Evolutionary conservation across 2,888 invertebrate genomes (phyloP).

Genomic region (Scaptomyza polygonia): DNA sequence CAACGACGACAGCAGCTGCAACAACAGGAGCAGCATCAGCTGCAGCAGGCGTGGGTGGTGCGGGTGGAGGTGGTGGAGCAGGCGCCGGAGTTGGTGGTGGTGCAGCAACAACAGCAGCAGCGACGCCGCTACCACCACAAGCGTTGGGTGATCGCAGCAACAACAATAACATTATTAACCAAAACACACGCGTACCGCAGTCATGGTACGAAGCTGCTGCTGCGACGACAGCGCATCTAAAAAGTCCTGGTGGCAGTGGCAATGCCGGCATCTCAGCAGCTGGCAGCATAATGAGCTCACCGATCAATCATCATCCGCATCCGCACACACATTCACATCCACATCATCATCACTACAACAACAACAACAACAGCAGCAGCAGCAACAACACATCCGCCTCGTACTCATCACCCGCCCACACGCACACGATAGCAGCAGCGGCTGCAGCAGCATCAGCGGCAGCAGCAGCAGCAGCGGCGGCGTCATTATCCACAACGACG

Average conservation of each 20-base stretch:
- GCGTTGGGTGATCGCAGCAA: constrained; percentile 82
- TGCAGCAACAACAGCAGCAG: constrained; percentile 10
- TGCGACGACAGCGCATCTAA: constrained; percentile 82
- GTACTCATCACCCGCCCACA: constrained; percentile 78
- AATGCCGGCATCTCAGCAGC: constrained; percentile 82
- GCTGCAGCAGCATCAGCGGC: constrained; percentile 41
- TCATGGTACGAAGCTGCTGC: constrained; percentile 84
- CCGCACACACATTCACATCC: constrained; percentile 52
- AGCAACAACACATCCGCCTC: constrained; percentile 70
- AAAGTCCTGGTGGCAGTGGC: constrained; percentile 84
- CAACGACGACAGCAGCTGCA: constrained; percentile 38
- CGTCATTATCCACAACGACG: constrained; percentile 58
- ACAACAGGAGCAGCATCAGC: constrained; percentile 29
- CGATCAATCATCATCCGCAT: constrained; percentile 64
- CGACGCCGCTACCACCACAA: constrained; percentile 68
- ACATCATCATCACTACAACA: constrained; percentile 55
- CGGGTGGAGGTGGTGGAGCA: constrained; percentile 35
- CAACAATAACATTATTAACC: constrained; percentile 77
- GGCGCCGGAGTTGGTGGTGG: constrained; percentile 36
- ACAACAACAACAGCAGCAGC: constrained; percentile 54
- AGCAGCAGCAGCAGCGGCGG: constrained; percentile 31
- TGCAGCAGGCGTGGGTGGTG: constrained; percentile 46
- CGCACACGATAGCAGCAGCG: constrained; percentile 59
- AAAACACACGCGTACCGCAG: constrained; percentile 82
- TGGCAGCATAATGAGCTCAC: constrained; percentile 74